Conservation (phyloP, 1,140 invertebrate genomes). For the Meloidogyne hapla region DNA sequence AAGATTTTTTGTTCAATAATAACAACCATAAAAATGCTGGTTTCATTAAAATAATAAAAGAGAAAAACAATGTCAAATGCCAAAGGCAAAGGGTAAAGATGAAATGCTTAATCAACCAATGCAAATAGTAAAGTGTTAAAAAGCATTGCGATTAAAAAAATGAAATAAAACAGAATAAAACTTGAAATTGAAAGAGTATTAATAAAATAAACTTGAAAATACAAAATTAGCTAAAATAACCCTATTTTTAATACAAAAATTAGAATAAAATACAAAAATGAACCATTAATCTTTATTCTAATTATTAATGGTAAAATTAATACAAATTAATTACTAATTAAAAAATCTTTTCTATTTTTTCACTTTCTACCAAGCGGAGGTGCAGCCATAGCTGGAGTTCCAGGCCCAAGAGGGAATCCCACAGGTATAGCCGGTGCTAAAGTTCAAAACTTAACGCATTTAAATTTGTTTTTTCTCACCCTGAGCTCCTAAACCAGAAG, state of each 20-base stretch:
- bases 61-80: slow-evolving; percentile 1
- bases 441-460: background rate
- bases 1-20: slow-evolving; percentile 2
- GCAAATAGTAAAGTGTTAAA: background rate
- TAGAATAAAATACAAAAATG: too few species aligned
- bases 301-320: background rate
- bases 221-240: too few species aligned
- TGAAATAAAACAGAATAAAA: background rate
- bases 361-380: background rate
- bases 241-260: too few species aligned
- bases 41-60: background rate
- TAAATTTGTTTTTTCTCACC: slow-evolving; percentile 4
- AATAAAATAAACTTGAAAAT: background rate
- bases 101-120: background rate
- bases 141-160: too few species aligned
- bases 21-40: background rate
- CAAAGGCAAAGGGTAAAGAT: background rate
- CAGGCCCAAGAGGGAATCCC: background rate
- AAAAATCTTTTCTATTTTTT: background rate
- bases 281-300: background rate
- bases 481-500: slow-evolving; percentile 23
- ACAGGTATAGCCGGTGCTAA: slow-evolving; percentile 20
- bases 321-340: background rate
- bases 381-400: background rate
- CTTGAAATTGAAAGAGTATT: too few species aligned